A percentile compares a stretch with the other conserved stretches of the same genome.
phyloP scores from a whole-genome alignment of 2,888 invertebrate genomes.

The Parthenolecanium corni region DNA sequence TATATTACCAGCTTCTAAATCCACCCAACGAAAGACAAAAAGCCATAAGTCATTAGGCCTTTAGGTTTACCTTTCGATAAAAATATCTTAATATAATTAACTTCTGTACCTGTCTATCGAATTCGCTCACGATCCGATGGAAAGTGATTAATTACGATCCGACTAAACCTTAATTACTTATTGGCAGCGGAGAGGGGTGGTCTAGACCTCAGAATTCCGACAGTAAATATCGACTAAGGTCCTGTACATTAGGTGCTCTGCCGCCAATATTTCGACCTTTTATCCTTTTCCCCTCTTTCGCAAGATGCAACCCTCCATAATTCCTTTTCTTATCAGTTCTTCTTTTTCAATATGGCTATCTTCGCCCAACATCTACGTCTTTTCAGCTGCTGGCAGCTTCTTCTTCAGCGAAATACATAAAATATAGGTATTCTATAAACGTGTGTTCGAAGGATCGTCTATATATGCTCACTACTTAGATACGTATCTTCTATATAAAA shows the following conservation, averaged over 20 bases:
- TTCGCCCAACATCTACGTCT: background rate
- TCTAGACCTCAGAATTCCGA: background rate
- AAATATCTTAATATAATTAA: constrained; percentile 1
- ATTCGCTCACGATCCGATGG: background rate
- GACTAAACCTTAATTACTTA: constrained; percentile 13
- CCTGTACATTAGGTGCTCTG: no score
- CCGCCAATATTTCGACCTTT: background rate
- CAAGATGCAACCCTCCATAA: no score
- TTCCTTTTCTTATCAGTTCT: constrained; percentile 10
- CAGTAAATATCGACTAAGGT: background rate
- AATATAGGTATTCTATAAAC: background rate
- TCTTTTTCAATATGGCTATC: constrained; percentile 17
- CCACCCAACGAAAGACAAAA: no score
- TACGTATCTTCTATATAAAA: constrained; percentile 8
- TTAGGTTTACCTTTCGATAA: no score
- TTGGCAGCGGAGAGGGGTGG: no score
- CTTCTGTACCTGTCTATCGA: background rate
- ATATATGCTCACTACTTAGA: background rate
- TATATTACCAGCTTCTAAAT: no score
- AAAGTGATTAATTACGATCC: constrained; percentile 19
- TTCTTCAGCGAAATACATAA: no score
- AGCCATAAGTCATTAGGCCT: no score
- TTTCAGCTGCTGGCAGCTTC: constrained; percentile 8
- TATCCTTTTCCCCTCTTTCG: background rate
- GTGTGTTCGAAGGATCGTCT: background rate